These are phyloP conservation scores for Drosophila melanica DNA, from an alignment of 1,140 invertebrate species.

Conservation along the genomic window DNA sequence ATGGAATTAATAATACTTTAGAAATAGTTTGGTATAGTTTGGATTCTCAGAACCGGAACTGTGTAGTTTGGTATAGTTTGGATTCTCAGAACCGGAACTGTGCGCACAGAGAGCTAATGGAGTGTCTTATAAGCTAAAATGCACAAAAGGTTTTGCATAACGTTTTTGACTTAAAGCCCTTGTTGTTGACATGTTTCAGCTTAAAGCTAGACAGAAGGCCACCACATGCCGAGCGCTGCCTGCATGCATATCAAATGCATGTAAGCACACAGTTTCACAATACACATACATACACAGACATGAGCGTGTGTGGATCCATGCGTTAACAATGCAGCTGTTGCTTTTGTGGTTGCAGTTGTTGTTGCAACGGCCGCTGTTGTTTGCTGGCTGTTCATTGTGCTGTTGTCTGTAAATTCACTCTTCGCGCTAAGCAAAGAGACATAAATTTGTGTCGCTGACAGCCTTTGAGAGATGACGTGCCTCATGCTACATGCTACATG, in stretches of 20 bases:
- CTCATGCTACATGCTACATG: slow-evolving; percentile 24
- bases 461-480: slow-evolving; percentile 64
- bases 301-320: not conserved
- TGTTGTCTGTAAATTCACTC: slow-evolving; percentile 40
- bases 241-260: not conserved
- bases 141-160: slow-evolving; percentile 1
- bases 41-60: not conserved
- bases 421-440: slow-evolving; percentile 43
- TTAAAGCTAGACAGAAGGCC: slow-evolving; percentile 16
- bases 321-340: slow-evolving; percentile 18
- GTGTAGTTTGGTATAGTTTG: not conserved
- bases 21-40: not conserved
- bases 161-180: slow-evolving; percentile 18
- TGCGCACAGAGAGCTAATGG: not conserved
- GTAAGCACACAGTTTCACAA: slow-evolving; percentile 6
- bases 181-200: slow-evolving; percentile 32
- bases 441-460: slow-evolving; percentile 66
- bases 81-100: not conserved
- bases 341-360: not conserved
- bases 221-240: slow-evolving; percentile 18
- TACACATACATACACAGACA: not conserved
- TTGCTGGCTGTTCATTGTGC: slow-evolving; percentile 17
- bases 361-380: slow-evolving; percentile 10
- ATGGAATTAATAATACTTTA: too few species aligned
- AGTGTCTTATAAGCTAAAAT: not conserved